Conservation (phyloP, 2,888 invertebrate species). For the Drosophila recens region DNA sequence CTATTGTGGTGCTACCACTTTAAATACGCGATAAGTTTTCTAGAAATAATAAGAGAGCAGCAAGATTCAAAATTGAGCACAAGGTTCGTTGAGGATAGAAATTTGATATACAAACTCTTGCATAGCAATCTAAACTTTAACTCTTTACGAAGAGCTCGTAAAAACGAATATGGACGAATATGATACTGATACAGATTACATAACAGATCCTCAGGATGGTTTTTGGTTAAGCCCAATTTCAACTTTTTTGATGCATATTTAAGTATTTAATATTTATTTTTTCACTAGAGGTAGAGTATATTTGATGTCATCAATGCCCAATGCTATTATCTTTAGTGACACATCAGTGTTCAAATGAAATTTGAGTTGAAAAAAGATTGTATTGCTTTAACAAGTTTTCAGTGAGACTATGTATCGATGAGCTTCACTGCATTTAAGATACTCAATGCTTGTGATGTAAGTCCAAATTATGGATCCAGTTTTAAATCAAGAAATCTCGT, state of each 20-base stretch:
- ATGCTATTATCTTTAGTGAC: neutral
- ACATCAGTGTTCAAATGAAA: neutral
- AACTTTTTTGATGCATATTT: no score
- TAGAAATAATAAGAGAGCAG: conserved; percentile 1
- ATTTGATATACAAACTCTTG: conserved; percentile 19
- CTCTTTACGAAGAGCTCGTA: no score
- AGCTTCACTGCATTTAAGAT: conserved; percentile 34
- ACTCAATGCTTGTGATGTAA: neutral
- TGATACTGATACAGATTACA: no score
- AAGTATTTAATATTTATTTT: no score
- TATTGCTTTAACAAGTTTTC: conserved; percentile 1
- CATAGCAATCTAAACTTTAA: neutral
- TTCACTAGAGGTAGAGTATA: neutral
- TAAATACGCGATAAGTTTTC: neutral
- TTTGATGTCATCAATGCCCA: neutral
- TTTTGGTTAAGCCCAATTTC: no score
- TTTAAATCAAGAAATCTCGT: no score
- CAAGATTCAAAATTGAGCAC: conserved; percentile 8
- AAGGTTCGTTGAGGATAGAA: conserved; percentile 22
- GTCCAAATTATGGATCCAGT: no score
- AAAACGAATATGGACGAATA: no score
- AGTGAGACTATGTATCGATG: conserved; percentile 21
- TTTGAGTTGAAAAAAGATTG: neutral
- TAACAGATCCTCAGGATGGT: no score
- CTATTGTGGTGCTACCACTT: neutral